phyloP scores from a whole-genome alignment of 2,797 vertebrate genomes.

The Bradypodion ventrale region DNA sequence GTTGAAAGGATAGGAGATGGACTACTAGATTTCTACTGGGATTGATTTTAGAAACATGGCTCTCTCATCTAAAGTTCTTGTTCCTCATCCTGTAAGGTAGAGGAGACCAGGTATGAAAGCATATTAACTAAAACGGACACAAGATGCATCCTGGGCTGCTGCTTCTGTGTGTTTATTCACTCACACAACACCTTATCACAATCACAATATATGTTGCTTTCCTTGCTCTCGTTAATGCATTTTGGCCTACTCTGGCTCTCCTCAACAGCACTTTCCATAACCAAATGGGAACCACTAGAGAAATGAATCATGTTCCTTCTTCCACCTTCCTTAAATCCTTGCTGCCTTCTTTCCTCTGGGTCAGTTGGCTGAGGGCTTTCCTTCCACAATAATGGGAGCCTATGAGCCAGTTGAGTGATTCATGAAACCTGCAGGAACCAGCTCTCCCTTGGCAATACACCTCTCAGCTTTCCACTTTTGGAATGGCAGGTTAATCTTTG shows the following conservation, averaged over 20 bases:
- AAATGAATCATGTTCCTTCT: conserved; percentile 23
- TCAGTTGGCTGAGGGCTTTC: background rate
- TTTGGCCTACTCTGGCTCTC: conserved; percentile 1
- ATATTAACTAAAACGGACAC: background rate
- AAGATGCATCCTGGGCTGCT: background rate
- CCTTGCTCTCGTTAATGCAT: conserved; percentile 14
- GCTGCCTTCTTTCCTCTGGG: conserved; percentile 1
- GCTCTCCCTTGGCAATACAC: conserved; percentile 22
- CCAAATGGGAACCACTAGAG: conserved; percentile 27
- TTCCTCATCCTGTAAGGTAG: background rate
- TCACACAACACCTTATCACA: background rate
- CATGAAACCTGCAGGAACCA: conserved; percentile 28
- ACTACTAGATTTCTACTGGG: background rate
- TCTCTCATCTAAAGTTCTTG: conserved; percentile 17
- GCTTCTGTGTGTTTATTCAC: background rate
- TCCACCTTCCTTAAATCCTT: conserved; percentile 3
- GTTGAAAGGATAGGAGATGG: background rate
- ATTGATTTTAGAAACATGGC: background rate
- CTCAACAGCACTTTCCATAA: conserved; percentile 47
- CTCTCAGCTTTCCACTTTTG: conserved; percentile 24
- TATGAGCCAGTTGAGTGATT: conserved; percentile 19
- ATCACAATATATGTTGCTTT: background rate
- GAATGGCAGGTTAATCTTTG: conserved; percentile 27
- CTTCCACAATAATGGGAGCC: conserved; percentile 28
- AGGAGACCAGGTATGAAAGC: conserved; percentile 2